Conservation (phyloP, 2,888 invertebrate species). For the Eupithecia insigniata region DNA sequence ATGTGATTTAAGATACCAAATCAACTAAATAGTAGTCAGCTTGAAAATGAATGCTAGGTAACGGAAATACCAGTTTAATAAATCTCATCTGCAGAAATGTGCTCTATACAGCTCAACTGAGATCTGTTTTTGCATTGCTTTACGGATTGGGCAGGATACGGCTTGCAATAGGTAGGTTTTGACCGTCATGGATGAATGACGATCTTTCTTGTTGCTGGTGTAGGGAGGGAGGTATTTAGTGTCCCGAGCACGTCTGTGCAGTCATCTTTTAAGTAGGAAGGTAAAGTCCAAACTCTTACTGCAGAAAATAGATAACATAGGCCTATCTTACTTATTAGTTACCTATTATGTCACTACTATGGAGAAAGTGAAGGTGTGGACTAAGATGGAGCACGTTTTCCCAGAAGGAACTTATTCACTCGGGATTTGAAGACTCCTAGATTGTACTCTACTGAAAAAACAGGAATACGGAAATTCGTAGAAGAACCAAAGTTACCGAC, state of each 20-base stretch:
- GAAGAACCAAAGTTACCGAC: too few species aligned
- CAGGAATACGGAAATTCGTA: too few species aligned
- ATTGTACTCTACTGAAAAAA: too few species aligned
- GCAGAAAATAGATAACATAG: not conserved
- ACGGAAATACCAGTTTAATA: constrained; percentile 9
- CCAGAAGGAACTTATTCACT: too few species aligned
- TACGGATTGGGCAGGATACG: not conserved
- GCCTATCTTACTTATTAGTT: too few species aligned
- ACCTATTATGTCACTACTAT: too few species aligned
- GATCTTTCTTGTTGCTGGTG: not conserved
- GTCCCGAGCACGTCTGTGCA: too few species aligned
- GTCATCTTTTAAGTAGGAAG: too few species aligned
- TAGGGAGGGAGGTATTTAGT: too few species aligned
- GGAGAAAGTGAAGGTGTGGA: too few species aligned
- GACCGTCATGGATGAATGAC: not conserved
- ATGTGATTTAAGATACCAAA: not conserved
- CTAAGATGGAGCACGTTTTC: too few species aligned
- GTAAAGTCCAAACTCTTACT: not conserved
- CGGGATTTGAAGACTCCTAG: too few species aligned
- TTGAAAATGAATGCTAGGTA: not conserved
- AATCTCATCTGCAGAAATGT: not conserved
- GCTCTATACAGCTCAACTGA: not conserved
- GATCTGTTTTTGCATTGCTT: constrained; percentile 5
- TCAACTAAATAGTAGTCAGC: not conserved
- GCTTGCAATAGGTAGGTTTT: constrained; percentile 4